Evolutionary conservation across 2,113 vertebrate species (phyloP).

Genomic region (Petrocephalus microphthalmus): DNA sequence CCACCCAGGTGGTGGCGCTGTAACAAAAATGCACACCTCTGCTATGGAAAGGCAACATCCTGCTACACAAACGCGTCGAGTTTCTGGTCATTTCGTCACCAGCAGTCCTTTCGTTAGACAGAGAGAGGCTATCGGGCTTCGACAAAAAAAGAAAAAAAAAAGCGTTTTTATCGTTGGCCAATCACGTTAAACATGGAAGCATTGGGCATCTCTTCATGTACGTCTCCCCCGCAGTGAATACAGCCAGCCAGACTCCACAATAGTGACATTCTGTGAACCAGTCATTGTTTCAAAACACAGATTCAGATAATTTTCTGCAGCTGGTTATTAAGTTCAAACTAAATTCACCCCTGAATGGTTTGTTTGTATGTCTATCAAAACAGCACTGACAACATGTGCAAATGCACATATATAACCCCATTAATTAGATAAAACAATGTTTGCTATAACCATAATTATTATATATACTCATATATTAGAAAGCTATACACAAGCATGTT

Average conservation of each 20-base stretch:
- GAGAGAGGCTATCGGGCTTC: neutral
- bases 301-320: conserved; percentile 16
- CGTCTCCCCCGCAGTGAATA: conserved; percentile 66
- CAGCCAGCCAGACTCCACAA: conserved; percentile 64
- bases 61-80: neutral
- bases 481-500: conserved; percentile 89
- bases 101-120: neutral
- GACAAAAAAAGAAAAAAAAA: neutral
- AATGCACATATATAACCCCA: conserved; percentile 71
- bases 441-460: conserved; percentile 81
- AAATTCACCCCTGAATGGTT: conserved; percentile 24
- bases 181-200: neutral
- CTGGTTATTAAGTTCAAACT: conserved; percentile 16
- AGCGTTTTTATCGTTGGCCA: conserved; percentile 19
- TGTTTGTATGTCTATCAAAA: conserved; percentile 44
- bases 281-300: conserved; percentile 48
- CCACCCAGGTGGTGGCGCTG: neutral
- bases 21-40: neutral
- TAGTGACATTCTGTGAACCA: conserved; percentile 32
- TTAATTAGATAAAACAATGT: conserved; percentile 88
- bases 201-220: neutral
- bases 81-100: neutral
- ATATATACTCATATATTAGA: conserved; percentile 64
- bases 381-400: conserved; percentile 51
- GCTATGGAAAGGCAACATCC: neutral